Evolutionary conservation across 2,888 invertebrate species (phyloP).

Genomic region (Spicauda simplicius): DNA sequence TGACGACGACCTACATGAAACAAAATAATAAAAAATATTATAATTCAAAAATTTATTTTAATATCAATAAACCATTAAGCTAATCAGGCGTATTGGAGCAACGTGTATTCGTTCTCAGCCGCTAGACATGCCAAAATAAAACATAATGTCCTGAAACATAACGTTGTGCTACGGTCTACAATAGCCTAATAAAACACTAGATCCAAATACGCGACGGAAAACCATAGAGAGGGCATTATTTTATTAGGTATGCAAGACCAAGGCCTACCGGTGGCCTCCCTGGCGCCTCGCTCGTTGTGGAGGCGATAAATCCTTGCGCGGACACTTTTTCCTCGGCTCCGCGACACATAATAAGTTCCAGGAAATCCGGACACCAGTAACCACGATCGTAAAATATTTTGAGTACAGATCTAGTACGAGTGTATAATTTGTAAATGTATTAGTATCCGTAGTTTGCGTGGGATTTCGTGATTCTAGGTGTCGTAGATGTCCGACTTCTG

Average conservation of each 20-base stretch:
- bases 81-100: too few species aligned
- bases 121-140: too few species aligned
- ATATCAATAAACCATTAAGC: too few species aligned
- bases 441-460: not conserved
- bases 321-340: conserved; percentile 52
- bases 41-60: too few species aligned
- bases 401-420: not conserved
- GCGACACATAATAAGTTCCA: conserved; percentile 27
- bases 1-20: too few species aligned
- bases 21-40: too few species aligned
- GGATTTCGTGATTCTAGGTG: not conserved
- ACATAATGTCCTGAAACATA: too few species aligned
- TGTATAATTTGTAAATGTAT: not conserved
- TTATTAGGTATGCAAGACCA: conserved; percentile 10
- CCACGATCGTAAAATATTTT: conserved; percentile 10
- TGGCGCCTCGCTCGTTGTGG: conserved; percentile 40
- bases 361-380: conserved; percentile 25
- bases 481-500: not conserved
- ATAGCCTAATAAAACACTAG: not conserved
- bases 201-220: not conserved
- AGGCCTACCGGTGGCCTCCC: conserved; percentile 4
- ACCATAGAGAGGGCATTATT: conserved; percentile 3
- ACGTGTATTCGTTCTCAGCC: too few species aligned
- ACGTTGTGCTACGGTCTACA: not conserved
- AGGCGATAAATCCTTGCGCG: conserved; percentile 64